phyloP scores from a whole-genome alignment of 1,140 invertebrate genomes.

The Monochamus saltuarius region DNA sequence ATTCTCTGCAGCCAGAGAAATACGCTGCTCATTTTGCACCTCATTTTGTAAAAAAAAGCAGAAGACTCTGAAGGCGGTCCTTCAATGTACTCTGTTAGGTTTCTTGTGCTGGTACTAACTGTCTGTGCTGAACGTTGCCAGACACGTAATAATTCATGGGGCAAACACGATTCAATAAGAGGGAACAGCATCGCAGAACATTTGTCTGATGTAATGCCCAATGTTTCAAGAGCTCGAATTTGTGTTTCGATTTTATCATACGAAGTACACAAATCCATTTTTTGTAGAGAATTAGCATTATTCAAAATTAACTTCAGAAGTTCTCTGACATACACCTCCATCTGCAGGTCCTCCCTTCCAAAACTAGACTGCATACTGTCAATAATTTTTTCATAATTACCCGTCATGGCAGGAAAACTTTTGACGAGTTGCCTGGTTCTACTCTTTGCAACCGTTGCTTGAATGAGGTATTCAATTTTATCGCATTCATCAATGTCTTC shows the following conservation, averaged over 20 bases:
- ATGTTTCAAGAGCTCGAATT: slow-evolving; percentile 5
- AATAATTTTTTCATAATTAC: slow-evolving; percentile 9
- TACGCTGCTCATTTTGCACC: slow-evolving; percentile 11
- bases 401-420: slow-evolving; percentile 5
- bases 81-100: too few relatives aligned
- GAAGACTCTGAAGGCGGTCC: not conserved
- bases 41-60: slow-evolving; percentile 9
- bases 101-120: not conserved
- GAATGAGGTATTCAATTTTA: slow-evolving; percentile 9
- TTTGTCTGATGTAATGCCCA: slow-evolving; percentile 14
- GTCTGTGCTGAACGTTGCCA: slow-evolving; percentile 8
- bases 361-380: not conserved
- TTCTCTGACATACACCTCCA: too few relatives aligned
- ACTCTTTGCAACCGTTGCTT: slow-evolving; percentile 3
- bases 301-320: too few relatives aligned
- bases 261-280: not conserved
- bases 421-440: slow-evolving; percentile 5
- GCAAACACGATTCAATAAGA: slow-evolving; percentile 15
- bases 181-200: slow-evolving; percentile 12
- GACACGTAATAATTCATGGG: slow-evolving; percentile 1
- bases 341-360: not conserved
- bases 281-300: not conserved
- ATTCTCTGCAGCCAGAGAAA: slow-evolving; percentile 5
- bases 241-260: slow-evolving; percentile 4
- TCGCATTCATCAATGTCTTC: not conserved